phyloP scores from a whole-genome alignment of 2,888 invertebrate genomes.

The Ophion obscuratus region DNA sequence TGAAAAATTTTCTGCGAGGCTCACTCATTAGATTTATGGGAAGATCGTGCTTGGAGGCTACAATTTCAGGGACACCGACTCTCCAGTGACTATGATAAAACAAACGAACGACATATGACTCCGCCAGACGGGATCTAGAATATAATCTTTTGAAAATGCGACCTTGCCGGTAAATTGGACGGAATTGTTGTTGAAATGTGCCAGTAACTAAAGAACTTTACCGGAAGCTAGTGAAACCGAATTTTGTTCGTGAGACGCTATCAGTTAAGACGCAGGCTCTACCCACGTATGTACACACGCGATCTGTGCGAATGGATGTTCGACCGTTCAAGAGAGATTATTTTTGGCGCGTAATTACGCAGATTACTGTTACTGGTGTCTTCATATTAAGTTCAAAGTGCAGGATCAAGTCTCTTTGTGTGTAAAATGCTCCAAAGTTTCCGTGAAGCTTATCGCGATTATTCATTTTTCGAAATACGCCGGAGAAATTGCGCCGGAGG shows the following conservation, averaged over 20 bases:
- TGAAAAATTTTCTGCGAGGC: too few species aligned
- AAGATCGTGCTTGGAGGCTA: too few species aligned
- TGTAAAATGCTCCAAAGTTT: not conserved
- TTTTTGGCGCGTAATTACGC: constrained; percentile 21
- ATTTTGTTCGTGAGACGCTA: not conserved
- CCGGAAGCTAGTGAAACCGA: not conserved
- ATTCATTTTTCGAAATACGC: not conserved
- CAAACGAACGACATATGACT: too few species aligned
- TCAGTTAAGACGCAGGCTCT: not conserved
- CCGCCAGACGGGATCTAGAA: not conserved
- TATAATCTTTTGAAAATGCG: not conserved
- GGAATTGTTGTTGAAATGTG: not conserved
- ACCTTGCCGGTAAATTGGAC: not conserved
- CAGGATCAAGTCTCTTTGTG: constrained; percentile 22
- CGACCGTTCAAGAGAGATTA: constrained; percentile 15
- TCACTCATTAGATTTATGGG: too few species aligned
- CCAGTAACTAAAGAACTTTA: not conserved
- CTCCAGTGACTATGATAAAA: too few species aligned
- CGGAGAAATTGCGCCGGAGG: not conserved
- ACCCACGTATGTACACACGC: not conserved
- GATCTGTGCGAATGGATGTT: not conserved
- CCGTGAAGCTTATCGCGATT: constrained; percentile 10
- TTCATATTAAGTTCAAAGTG: constrained; percentile 33
- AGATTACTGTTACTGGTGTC: constrained; percentile 15
- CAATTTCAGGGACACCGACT: too few species aligned